These are phyloP conservation scores for Trissoscelio sp. DNA, from an alignment of 2,888 invertebrate species.

Conservation along the genomic window DNA sequence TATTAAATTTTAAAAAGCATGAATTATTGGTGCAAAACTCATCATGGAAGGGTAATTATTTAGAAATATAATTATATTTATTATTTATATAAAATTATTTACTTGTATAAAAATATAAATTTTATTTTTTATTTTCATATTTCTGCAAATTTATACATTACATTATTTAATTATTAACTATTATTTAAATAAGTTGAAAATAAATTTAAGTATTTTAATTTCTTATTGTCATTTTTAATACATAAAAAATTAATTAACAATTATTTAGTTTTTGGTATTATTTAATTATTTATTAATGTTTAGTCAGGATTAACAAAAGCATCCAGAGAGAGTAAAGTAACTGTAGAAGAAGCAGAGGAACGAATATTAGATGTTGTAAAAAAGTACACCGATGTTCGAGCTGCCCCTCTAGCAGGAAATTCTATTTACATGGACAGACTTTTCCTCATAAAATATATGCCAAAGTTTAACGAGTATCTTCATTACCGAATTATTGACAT, in stretches of 20 bases:
- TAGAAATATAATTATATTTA: too few species aligned
- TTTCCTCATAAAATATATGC: constrained; percentile 94
- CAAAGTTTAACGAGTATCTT: constrained; percentile 89
- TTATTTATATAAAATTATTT: too few species aligned
- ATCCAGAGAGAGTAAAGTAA: constrained; percentile 88
- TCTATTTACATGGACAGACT: constrained; percentile 93
- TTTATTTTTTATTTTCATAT: too few species aligned
- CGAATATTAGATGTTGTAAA: constrained; percentile 89
- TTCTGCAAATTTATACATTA: too few species aligned
- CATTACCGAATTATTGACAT: constrained; percentile 98
- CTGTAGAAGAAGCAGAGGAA: constrained; percentile 88
- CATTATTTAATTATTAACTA: too few species aligned
- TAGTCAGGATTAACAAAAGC: constrained; percentile 92
- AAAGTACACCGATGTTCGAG: constrained; percentile 84
- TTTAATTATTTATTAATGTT: constrained; percentile 75
- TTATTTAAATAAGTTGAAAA: background rate
- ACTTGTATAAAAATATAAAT: too few species aligned
- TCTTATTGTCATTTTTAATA: too few species aligned
- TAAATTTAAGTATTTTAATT: constrained; percentile 47
- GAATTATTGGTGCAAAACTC: constrained; percentile 92
- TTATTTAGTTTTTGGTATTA: constrained; percentile 28
- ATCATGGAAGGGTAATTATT: constrained; percentile 85
- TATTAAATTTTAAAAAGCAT: constrained; percentile 91
- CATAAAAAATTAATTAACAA: too few species aligned
- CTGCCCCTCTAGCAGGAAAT: constrained; percentile 92